These are phyloP conservation scores for Sebastes reedi DNA, from an alignment of 2,797 vertebrate genomes.

Conservation along the genomic window DNA sequence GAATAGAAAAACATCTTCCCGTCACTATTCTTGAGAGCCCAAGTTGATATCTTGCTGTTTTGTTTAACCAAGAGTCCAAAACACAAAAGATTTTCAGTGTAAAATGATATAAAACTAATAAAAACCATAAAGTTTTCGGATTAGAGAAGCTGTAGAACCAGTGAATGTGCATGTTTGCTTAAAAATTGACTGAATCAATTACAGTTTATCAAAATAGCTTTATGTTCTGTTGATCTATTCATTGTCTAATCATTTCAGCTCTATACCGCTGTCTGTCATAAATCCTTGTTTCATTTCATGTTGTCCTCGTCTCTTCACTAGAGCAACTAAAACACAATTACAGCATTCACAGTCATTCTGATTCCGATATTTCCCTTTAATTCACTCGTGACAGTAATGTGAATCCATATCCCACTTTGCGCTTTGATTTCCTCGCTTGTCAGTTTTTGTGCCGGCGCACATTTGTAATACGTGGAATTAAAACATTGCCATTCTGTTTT, in stretches of 20 bases:
- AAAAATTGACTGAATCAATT: not conserved
- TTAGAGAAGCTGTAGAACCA: not conserved
- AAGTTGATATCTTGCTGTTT: not conserved
- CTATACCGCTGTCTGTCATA: not conserved
- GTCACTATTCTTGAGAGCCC: not conserved
- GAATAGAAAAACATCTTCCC: too few relatives aligned
- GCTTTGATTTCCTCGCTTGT: conserved; percentile 38
- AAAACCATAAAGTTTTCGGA: not conserved
- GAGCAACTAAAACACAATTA: not conserved
- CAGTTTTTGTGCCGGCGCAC: conserved; percentile 57
- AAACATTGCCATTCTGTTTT: conserved; percentile 79
- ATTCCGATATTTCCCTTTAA: conserved; percentile 10
- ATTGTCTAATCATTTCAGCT: not conserved
- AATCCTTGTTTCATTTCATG: not conserved
- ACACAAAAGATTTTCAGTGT: not conserved
- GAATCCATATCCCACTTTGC: conserved; percentile 39
- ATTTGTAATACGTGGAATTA: conserved; percentile 76
- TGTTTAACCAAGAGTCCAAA: not conserved
- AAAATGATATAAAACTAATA: not conserved
- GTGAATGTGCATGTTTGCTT: not conserved
- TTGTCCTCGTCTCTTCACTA: not conserved
- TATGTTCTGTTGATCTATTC: not conserved
- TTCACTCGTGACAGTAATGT: conserved; percentile 9
- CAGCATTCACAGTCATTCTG: not conserved
- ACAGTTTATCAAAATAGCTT: not conserved